A percentile compares a stretch with the other conserved stretches of the same genome.
These are phyloP conservation scores for Miichthys miiuy DNA, from an alignment of 2,797 vertebrate genomes.

Conservation along the genomic window DNA sequence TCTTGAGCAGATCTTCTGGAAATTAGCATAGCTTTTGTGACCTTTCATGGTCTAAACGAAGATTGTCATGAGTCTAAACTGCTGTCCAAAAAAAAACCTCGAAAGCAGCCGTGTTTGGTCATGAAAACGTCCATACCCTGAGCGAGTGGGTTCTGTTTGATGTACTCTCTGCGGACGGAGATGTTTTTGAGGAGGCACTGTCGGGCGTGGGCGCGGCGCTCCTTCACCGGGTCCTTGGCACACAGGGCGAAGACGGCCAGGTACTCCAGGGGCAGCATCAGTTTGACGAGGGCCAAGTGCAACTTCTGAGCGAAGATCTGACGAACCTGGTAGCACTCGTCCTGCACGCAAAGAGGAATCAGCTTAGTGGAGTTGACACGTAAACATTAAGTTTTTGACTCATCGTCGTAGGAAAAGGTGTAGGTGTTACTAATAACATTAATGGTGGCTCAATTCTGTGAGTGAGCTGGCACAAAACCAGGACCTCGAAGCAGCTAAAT, in stretches of 20 bases:
- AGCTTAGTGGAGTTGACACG: not conserved
- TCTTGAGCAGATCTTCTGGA: not conserved
- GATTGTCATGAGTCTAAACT: too few species aligned
- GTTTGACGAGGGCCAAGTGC: conserved; percentile 96
- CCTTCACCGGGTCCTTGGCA: conserved; percentile 99
- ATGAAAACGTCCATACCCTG: conserved; percentile 81
- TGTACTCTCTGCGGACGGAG: conserved; percentile 96
- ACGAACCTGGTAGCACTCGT: conserved; percentile 99
- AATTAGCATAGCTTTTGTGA: not conserved
- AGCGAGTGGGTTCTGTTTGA: conserved; percentile 96
- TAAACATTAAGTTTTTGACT: not conserved
- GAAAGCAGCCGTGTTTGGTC: not conserved
- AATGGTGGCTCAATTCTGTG: not conserved
- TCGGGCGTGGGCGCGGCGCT: conserved; percentile 96
- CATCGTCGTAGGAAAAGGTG: not conserved
- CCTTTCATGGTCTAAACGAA: not conserved
- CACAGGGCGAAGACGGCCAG: conserved; percentile 98
- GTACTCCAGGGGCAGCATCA: conserved; percentile 96
- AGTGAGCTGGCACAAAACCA: not conserved
- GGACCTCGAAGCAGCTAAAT: not conserved
- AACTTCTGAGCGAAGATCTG: conserved; percentile 99
- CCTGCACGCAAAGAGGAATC: conserved; percentile 79
- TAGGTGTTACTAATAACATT: not conserved
- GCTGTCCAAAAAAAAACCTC: not conserved
- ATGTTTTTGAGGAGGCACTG: conserved; percentile 99